Evolutionary conservation across 2,113 vertebrate genomes (phyloP).

Genomic region (Sander vitreus): DNA sequence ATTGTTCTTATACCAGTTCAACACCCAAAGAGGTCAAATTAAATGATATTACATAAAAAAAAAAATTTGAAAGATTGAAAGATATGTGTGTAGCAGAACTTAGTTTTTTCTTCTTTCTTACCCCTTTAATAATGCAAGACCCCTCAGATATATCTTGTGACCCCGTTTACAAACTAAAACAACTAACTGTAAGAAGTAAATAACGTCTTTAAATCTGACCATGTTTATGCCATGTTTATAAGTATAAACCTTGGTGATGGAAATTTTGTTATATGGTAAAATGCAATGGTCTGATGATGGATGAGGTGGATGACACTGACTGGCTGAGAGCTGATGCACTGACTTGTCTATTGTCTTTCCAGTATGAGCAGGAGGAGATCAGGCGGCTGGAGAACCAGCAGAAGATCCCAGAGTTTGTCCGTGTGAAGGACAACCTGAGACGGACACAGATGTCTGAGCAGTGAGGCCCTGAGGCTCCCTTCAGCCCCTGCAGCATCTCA

Average conservation of each 20-base stretch:
- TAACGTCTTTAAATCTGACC: not conserved
- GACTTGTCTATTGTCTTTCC: conserved; percentile 30
- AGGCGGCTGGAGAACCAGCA: conserved; percentile 70
- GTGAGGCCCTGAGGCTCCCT: conserved; percentile 51
- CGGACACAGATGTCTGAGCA: conserved; percentile 74
- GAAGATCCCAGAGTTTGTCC: conserved; percentile 84
- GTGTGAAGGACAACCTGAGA: conserved; percentile 83
- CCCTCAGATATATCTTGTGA: not conserved
- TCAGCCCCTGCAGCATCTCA: conserved; percentile 57
- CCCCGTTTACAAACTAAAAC: not conserved
- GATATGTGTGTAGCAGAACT: not conserved
- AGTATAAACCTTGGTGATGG: not conserved
- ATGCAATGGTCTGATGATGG: not conserved
- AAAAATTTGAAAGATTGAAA: not conserved
- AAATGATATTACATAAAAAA: not conserved
- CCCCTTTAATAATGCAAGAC: not conserved
- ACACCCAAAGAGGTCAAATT: not conserved
- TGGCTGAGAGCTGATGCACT: not conserved
- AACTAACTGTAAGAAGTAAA: not conserved
- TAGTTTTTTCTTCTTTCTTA: not conserved
- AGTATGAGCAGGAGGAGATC: conserved; percentile 82
- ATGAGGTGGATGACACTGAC: not conserved
- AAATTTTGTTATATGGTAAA: not conserved
- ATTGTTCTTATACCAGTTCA: not conserved
- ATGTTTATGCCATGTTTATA: not conserved